Conservation (phyloP, 1,140 invertebrate genomes). For the Brachionus koreanus region DNA sequence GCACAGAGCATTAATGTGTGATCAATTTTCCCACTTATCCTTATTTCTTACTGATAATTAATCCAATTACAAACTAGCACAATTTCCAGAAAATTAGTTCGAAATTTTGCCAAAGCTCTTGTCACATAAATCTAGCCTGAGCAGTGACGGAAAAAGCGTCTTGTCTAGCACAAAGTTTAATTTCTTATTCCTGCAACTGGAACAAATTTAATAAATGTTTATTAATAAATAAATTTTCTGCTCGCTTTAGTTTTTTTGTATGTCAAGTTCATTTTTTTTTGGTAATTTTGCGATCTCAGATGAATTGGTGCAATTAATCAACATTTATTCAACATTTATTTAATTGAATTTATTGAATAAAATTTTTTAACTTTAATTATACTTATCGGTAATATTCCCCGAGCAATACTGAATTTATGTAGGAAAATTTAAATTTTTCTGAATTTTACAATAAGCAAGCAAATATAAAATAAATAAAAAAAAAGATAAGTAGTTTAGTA, state of each 20-base stretch:
- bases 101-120: neutral
- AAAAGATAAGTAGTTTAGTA: neutral
- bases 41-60: neutral
- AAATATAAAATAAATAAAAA: too few species aligned
- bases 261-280: neutral
- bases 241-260: neutral
- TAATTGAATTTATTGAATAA: neutral
- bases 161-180: neutral
- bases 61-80: neutral
- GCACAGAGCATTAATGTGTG: neutral
- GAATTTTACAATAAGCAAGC: too few species aligned
- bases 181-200: neutral
- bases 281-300: neutral
- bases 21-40: neutral
- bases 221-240: neutral
- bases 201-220: too few species aligned
- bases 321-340: neutral
- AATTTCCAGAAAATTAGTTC: neutral
- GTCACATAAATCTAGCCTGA: neutral
- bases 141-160: too few species aligned
- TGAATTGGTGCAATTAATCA: neutral
- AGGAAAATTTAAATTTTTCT: too few species aligned
- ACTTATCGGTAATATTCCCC: too few species aligned
- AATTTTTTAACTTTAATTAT: neutral
- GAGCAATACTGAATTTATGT: too few species aligned